Evolutionary conservation across 2,113 vertebrate species (phyloP).

Genomic region (Pelusios castaneus): DNA sequence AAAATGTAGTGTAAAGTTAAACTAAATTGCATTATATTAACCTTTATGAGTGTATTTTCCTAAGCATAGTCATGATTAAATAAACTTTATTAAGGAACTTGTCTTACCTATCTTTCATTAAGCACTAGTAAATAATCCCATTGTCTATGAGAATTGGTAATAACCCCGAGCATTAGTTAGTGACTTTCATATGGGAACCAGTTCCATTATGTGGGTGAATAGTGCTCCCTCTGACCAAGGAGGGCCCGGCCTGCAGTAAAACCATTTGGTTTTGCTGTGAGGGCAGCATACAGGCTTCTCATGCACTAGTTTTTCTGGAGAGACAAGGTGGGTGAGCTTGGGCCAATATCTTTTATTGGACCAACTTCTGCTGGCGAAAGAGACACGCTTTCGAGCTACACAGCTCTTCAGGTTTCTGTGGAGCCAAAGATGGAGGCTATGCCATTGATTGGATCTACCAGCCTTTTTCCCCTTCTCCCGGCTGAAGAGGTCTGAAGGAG

Average conservation of each 20-base stretch:
- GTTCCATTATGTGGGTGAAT: neutral
- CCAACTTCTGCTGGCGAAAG: neutral
- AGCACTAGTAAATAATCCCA: neutral
- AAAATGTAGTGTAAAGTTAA: conserved; percentile 81
- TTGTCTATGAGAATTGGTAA: neutral
- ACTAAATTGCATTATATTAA: conserved; percentile 83
- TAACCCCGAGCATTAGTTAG: neutral
- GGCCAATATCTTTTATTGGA: neutral
- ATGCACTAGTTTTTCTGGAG: neutral
- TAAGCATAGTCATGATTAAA: conserved; percentile 84
- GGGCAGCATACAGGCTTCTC: fast-evolving
- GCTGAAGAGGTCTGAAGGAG: neutral
- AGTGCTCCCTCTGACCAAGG: neutral
- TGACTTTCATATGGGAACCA: neutral
- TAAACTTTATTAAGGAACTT: conserved; percentile 81
- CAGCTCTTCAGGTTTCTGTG: neutral
- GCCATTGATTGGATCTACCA: fast-evolving
- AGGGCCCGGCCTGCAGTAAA: neutral
- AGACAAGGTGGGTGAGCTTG: neutral
- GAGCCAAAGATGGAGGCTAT: neutral
- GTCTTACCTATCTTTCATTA: conserved; percentile 48
- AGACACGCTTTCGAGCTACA: neutral
- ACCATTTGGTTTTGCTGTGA: fast-evolving
- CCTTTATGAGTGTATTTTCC: conserved; percentile 81
- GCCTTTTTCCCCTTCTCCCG: fast-evolving